phyloP scores from a whole-genome alignment of 2,797 vertebrate genomes.

The Sebastiscus albofasciatus region DNA sequence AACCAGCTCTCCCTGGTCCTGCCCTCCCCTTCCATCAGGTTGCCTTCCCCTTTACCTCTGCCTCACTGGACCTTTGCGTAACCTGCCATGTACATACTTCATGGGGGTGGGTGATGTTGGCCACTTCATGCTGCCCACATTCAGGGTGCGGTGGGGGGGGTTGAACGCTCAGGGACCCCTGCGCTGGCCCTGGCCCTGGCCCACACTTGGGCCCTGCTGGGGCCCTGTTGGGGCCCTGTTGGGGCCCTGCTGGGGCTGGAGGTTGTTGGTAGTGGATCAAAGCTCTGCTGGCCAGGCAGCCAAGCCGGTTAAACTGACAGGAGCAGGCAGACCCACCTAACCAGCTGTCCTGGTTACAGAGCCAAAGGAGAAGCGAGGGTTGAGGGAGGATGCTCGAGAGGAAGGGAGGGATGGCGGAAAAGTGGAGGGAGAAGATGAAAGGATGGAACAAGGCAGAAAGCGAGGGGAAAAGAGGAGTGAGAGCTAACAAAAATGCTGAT shows the following conservation, averaged over 20 bases:
- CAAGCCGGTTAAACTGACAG: constrained; percentile 70
- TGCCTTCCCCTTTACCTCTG: constrained; percentile 9
- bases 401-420: not conserved
- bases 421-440: not conserved
- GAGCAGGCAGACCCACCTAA: constrained; percentile 60
- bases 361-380: constrained; percentile 48
- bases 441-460: not conserved
- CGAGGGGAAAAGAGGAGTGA: not conserved
- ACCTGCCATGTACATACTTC: not conserved
- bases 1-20: not conserved
- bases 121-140: constrained; percentile 11
- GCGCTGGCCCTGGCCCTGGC: constrained; percentile 35
- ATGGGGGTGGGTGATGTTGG: not conserved
- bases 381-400: not conserved
- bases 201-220: not conserved
- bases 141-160: constrained; percentile 8
- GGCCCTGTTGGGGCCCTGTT: not conserved
- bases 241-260: constrained; percentile 32
- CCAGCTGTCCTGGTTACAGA: constrained; percentile 75
- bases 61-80: constrained; percentile 9
- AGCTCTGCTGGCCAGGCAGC: constrained; percentile 56
- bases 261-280: constrained; percentile 72
- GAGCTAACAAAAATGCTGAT: not conserved
- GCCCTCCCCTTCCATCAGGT: not conserved
- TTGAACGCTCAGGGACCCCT: constrained; percentile 23